Evolutionary conservation across 2,888 invertebrate species (phyloP).

Genomic region (Polyploca ridens): DNA sequence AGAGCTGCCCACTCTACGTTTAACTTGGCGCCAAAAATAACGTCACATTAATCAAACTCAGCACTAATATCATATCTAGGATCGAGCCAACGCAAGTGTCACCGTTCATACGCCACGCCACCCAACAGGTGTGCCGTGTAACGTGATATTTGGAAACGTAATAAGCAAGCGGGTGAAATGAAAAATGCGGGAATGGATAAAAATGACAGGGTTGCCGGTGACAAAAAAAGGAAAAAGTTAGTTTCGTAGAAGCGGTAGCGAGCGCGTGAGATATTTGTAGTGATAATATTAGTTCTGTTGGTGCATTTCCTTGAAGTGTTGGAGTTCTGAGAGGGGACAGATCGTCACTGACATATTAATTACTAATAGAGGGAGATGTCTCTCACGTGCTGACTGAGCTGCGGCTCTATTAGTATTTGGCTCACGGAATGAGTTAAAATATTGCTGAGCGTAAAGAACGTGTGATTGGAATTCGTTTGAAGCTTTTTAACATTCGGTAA

Average conservation of each 20-base stretch:
- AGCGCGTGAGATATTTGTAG: slow-evolving; percentile 73
- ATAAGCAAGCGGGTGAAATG: slow-evolving; percentile 48
- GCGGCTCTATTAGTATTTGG: slow-evolving; percentile 38
- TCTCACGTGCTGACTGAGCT: slow-evolving; percentile 30
- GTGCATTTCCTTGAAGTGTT: slow-evolving; percentile 66
- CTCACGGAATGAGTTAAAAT: slow-evolving; percentile 35
- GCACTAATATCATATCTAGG: slow-evolving; percentile 4
- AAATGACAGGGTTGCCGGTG: slow-evolving; percentile 56
- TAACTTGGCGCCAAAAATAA: slow-evolving; percentile 49
- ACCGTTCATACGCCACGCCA: slow-evolving; percentile 15
- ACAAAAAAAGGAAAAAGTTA: slow-evolving; percentile 51
- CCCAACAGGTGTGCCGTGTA: slow-evolving; percentile 62
- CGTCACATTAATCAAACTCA: slow-evolving; percentile 22
- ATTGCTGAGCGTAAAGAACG: slow-evolving; percentile 27
- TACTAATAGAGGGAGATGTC: slow-evolving; percentile 62
- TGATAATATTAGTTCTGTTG: slow-evolving; percentile 76
- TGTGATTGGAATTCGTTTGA: slow-evolving; percentile 44
- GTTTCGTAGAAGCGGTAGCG: slow-evolving; percentile 68
- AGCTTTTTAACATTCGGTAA: slow-evolving; percentile 39
- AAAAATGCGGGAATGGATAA: slow-evolving; percentile 59
- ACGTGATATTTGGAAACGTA: slow-evolving; percentile 55
- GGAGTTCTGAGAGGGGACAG: slow-evolving; percentile 46
- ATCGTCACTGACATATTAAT: slow-evolving; percentile 66
- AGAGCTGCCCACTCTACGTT: slow-evolving; percentile 23
- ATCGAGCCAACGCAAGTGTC: slow-evolving; percentile 8